Evolutionary conservation across 2,797 vertebrate species (phyloP), one percentile per base, ranked within the genome.

Genomic region (Amblyraja radiata): DNA sequence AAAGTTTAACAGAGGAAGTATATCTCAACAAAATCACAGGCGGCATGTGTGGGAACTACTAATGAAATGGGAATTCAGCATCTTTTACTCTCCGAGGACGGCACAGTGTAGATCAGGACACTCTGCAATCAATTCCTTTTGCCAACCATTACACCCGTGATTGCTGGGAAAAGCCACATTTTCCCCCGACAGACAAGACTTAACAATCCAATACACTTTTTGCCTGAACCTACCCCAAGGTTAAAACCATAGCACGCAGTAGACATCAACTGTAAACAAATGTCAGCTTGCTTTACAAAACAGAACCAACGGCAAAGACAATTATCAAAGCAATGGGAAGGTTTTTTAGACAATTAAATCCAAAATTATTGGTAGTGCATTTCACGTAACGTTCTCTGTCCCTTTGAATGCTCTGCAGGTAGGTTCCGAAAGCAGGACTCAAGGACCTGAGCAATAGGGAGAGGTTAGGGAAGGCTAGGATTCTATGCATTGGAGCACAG

Each of bases 231-330:
- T 25, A 21, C 18, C 84, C 61, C 84, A 68, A 88, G 84, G 84
- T 88, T 88, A 68, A 88, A 32, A 68, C 61, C 18, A 36, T n/a
- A 88, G 84, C n/a, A 88, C 63, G 68, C 84, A 88, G 10, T 8
- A 68, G 14, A 9, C 32, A 88, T 21, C n/a, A 88, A 88, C 61
- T 88, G n/a, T 88, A 88, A 88, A 88, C 84, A 88, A 68, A 68
- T 36, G 84, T 2, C 23, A 1, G 84, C 9, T 88, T 68, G 61
- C 84, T 88, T 88, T 88, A 68, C 84, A 88, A 88, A 88, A 88
- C 84, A 88, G 84, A 88, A 18, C 1, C 84, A 88, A 7, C 28
- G 4, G 84, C 14, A 84, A 84, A 61, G 14, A 28, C 88, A 32
- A 88, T 84, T 84, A 68, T 36, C 16, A 88, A 86, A 88, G 61